Percentiles rank a stretch among this genome's conserved stretches.
phyloP scores from a whole-genome alignment of 2,888 invertebrate species.

The Branchipolynoe longqiensis region DNA sequence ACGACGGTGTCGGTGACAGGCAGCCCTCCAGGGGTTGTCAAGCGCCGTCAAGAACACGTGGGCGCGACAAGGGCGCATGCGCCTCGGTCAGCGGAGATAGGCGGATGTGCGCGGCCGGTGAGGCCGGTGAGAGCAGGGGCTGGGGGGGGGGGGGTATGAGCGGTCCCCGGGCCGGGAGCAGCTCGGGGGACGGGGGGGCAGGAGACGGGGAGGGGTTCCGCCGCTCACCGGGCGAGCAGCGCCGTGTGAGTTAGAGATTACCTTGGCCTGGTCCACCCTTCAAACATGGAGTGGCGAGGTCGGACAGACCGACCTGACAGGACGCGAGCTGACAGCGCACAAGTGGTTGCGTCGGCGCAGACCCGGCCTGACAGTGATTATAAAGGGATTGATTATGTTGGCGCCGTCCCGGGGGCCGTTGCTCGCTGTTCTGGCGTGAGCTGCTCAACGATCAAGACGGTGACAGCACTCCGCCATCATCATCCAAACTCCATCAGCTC shows the following conservation, averaged over 20 bases:
- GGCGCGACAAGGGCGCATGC: background rate
- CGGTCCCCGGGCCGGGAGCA: no score
- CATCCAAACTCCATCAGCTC: slow-evolving; percentile 34
- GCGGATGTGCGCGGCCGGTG: no score
- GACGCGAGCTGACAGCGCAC: background rate
- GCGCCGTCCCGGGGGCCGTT: background rate
- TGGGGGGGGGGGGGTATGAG: no score
- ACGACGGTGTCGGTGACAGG: background rate
- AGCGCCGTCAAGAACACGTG: slow-evolving; percentile 22
- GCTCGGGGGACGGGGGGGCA: no score
- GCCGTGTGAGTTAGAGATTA: slow-evolving; percentile 39
- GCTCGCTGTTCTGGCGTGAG: background rate
- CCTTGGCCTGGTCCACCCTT: slow-evolving; percentile 11
- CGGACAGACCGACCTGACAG: background rate
- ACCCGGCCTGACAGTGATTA: slow-evolving; percentile 6
- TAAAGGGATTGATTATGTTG: slow-evolving; percentile 40
- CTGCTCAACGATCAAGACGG: slow-evolving; percentile 1
- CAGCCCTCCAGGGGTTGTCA: background rate
- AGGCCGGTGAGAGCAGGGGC: no score
- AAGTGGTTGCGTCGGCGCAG: background rate
- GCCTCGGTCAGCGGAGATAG: slow-evolving; percentile 5
- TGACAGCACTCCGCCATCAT: slow-evolving; percentile 22
- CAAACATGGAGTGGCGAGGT: slow-evolving; percentile 47
- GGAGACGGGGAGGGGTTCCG: no score
- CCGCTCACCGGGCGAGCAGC: no score